Conservation (phyloP, 2,113 vertebrate species). For the Chloropsis hardwickii region DNA sequence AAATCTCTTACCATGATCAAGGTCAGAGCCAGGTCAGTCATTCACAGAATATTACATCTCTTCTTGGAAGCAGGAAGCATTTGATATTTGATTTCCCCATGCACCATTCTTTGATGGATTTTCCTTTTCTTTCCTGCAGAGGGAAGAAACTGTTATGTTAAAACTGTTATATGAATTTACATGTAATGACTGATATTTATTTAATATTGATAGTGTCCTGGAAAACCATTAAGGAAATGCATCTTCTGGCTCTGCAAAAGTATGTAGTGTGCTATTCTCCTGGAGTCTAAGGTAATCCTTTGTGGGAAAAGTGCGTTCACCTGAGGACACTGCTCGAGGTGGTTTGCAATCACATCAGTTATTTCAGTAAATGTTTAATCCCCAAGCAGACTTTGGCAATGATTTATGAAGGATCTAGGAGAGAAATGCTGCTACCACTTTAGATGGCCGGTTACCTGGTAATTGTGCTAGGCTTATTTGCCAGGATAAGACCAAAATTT, state of each 20-base stretch:
- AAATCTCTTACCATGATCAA: slow-evolving; percentile 84
- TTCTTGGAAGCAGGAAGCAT: slow-evolving; percentile 69
- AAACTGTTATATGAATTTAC: slow-evolving; percentile 38
- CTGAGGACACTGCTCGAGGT: not conserved
- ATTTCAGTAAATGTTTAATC: slow-evolving; percentile 8
- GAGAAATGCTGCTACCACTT: not conserved
- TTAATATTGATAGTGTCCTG: slow-evolving; percentile 2
- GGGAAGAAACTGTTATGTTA: slow-evolving; percentile 38
- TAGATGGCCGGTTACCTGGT: not conserved
- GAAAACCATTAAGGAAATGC: slow-evolving; percentile 11
- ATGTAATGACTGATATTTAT: slow-evolving; percentile 14
- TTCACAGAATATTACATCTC: slow-evolving; percentile 76
- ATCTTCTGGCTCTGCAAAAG: slow-evolving; percentile 16
- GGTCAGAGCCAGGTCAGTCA: slow-evolving; percentile 82
- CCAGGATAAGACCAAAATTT: not conserved
- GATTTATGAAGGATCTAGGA: not conserved
- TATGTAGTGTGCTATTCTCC: not conserved
- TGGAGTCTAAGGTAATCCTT: not conserved
- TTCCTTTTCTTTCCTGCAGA: slow-evolving; percentile 60
- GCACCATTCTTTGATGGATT: slow-evolving; percentile 71
- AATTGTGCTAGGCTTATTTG: not conserved
- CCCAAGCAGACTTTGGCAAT: not conserved
- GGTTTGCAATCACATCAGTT: not conserved
- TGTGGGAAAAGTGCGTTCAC: not conserved
- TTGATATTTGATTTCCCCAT: slow-evolving; percentile 66